Evolutionary conservation across 2,797 vertebrate genomes (phyloP), one percentile per base, ranked within the genome.

Genomic region (Acipenser ruthenus): DNA sequence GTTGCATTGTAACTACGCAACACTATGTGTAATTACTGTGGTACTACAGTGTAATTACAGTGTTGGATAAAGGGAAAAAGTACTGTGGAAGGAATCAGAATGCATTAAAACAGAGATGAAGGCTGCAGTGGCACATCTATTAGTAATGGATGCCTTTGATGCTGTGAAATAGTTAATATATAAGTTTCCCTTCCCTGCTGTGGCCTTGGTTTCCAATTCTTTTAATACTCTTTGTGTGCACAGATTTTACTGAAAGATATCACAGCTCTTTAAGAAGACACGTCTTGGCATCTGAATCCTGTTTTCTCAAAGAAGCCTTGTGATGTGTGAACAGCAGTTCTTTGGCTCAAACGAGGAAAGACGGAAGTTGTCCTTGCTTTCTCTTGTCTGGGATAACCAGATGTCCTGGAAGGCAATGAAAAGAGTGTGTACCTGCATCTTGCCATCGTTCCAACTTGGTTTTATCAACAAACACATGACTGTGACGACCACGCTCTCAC

Each of bases 241-340:
- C 55, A 58, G 55, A 58, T 58, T 58, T 58, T 58, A 3, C 55
- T 13, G 12, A 53, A 53, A 8, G 12, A 7, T 53, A 53, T 53
- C 8, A 53, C 51, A 53, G 51, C 8, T 4, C 6, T 58, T 58
- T 6, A 58, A 13, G 13, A 58, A 58, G 12, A n/a, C 55, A 10
- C 8, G 6, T 12, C 55, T 58, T 58, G 55, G 9, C 55, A 58
- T 12, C 6, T n/a, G 12, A 58, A 58, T n/a, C 11, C 11, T 11
- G 55, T 11, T 58, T 58, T 58, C 55, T 58, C 10, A 58, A 58
- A 58, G 55, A 58, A 13, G 9, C 55, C 55, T 58, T 58, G 55
- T 58, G 12, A n/a, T 58, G 10, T 7, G 55, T 7, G 13, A 13
- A 58, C 55, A 58, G 55, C 12, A n/a, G 6, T 12, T 58, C 6